Percentiles rank a stretch among this genome's conserved stretches.
phyloP scores from a whole-genome alignment of 2,888 invertebrate species.

The Eretmocerus hayati region DNA sequence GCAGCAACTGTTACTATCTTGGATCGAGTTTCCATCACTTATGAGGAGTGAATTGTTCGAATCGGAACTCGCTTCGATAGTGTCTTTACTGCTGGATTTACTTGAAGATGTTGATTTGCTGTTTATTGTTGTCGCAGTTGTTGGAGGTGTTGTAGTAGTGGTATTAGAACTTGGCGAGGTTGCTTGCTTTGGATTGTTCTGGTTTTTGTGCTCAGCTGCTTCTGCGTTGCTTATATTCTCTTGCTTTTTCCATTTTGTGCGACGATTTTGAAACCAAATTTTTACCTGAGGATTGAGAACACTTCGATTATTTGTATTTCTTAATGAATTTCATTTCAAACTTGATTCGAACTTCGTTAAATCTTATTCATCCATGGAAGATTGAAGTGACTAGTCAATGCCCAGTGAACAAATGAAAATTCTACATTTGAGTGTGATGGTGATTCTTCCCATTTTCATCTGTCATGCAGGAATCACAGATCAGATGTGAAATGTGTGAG shows the following conservation, averaged over 20 bases:
- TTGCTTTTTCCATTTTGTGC: slow-evolving; percentile 83
- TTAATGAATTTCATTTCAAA: background rate
- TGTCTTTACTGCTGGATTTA: slow-evolving; percentile 1
- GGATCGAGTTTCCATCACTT: slow-evolving; percentile 28
- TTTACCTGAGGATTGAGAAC: slow-evolving; percentile 63
- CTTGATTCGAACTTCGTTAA: background rate
- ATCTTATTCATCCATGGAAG: too few relatives aligned
- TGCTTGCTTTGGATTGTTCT: slow-evolving; percentile 26
- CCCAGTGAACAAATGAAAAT: too few relatives aligned
- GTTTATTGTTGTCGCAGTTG: too few relatives aligned
- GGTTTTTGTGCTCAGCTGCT: slow-evolving; percentile 73
- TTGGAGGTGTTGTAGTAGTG: background rate
- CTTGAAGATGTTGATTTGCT: background rate
- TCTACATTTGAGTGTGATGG: too few relatives aligned
- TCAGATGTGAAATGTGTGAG: too few relatives aligned
- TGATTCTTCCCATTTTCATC: too few relatives aligned
- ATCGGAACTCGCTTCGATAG: slow-evolving; percentile 31
- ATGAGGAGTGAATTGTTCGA: slow-evolving; percentile 31
- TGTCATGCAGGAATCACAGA: too few relatives aligned
- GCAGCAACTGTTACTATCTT: slow-evolving; percentile 28
- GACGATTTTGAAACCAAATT: slow-evolving; percentile 86
- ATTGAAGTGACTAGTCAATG: too few relatives aligned
- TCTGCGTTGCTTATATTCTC: slow-evolving; percentile 87
- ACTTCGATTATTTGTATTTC: background rate
- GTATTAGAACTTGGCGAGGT: background rate